Percentiles rank a stretch among this genome's conserved stretches.
Conservation (phyloP, 2,113 vertebrate species). For the Picathartes gymnocephalus region DNA sequence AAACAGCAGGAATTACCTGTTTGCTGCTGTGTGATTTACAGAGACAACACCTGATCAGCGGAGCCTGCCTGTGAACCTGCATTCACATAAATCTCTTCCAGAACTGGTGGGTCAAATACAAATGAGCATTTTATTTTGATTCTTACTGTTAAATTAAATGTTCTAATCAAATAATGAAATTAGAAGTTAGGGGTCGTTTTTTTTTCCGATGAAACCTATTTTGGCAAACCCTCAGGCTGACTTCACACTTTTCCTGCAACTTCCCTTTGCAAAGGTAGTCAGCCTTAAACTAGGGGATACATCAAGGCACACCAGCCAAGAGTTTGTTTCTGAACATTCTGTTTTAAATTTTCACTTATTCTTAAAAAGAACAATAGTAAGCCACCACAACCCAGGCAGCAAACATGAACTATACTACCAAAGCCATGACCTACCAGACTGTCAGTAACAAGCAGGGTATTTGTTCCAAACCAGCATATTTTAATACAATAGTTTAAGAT, state of each 20-base stretch:
- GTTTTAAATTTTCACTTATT: background rate
- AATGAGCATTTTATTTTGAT: background rate
- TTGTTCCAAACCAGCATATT: background rate
- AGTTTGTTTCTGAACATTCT: background rate
- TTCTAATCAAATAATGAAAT: background rate
- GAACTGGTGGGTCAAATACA: background rate
- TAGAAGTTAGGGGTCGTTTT: background rate
- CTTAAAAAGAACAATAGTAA: background rate
- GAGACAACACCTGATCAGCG: background rate
- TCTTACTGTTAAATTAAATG: background rate
- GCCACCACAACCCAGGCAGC: background rate
- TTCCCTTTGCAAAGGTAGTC: background rate
- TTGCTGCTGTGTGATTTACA: background rate
- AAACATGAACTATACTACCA: background rate
- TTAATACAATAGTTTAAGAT: background rate
- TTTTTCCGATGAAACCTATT: background rate
- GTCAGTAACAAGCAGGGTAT: background rate
- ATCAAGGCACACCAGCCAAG: background rate
- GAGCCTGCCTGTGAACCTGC: background rate
- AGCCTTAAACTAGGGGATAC: background rate
- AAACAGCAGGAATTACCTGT: background rate
- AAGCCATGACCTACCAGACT: background rate
- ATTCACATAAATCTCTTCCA: background rate
- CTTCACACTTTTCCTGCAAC: background rate
- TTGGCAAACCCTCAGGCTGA: background rate